A percentile compares a stretch with the other conserved stretches of the same genome.
These are phyloP conservation scores for Incurvaria masculella DNA, from an alignment of 2,888 invertebrate species.

Conservation along the genomic window DNA sequence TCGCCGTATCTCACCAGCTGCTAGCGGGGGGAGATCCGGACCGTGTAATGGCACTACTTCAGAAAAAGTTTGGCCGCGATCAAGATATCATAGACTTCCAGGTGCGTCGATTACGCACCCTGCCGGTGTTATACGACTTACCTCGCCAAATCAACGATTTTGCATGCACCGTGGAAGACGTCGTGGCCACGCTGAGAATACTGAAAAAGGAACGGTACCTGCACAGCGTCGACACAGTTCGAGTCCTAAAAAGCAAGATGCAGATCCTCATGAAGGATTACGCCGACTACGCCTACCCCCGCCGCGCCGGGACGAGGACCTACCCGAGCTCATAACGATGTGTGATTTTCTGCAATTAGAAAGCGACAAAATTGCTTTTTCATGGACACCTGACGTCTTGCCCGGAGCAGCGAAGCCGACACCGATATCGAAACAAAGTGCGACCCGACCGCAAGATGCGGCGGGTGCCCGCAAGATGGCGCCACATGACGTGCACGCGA, in stretches of 20 bases:
- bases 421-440: too few species aligned
- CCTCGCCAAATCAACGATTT: neutral
- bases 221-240: neutral
- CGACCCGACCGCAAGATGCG: too few species aligned
- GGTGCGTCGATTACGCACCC: neutral
- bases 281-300: neutral
- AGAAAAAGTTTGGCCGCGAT: neutral
- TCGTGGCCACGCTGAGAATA: neutral
- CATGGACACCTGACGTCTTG: too few species aligned
- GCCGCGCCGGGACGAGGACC: neutral
- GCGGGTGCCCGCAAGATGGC: too few species aligned
- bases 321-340: neutral
- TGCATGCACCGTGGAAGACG: neutral
- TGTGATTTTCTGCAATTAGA: neutral
- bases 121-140: neutral
- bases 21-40: neutral
- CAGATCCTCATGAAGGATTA: neutral
- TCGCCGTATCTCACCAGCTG: neutral
- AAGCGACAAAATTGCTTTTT: neutral
- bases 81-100: neutral
- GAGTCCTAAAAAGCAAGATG: neutral
- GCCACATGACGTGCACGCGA: too few species aligned
- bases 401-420: too few species aligned
- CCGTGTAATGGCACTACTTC: neutral
- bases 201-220: neutral